phyloP scores from a whole-genome alignment of 1,140 invertebrate species.

The Eriocheir sinensis region DNA sequence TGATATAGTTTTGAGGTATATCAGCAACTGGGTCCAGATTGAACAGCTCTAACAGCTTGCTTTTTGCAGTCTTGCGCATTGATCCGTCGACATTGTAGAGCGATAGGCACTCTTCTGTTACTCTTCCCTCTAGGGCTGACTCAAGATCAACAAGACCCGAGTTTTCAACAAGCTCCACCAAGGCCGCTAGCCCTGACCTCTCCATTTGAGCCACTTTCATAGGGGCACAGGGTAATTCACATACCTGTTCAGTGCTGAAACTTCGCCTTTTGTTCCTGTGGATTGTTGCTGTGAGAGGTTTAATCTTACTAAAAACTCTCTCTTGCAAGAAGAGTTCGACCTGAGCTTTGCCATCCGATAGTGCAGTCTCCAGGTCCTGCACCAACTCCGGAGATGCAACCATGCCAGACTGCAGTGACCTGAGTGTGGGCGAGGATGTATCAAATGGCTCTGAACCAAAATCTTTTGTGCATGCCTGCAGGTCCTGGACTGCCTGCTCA shows the following conservation, averaged over 20 bases:
- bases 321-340: conserved; percentile 34
- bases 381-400: conserved; percentile 35
- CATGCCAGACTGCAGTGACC: conserved; percentile 32
- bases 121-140: no score
- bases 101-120: no score
- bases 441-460: conserved; percentile 9
- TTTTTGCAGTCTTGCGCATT: no score
- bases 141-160: no score
- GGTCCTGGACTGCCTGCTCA: conserved; percentile 27
- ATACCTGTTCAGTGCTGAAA: background rate
- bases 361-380: background rate
- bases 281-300: conserved; percentile 39
- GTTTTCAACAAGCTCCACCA: no score
- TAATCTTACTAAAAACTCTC: conserved; percentile 2
- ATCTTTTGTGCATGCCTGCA: background rate
- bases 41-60: no score
- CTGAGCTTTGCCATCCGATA: conserved; percentile 30
- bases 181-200: no score
- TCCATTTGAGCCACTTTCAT: conserved; percentile 41
- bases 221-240: background rate
- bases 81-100: no score
- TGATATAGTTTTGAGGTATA: no score
- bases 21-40: no score
- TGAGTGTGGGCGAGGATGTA: background rate
- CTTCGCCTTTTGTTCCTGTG: conserved; percentile 52